Conservation (phyloP, 2,797 vertebrate genomes). For the Dallia pectoralis region DNA sequence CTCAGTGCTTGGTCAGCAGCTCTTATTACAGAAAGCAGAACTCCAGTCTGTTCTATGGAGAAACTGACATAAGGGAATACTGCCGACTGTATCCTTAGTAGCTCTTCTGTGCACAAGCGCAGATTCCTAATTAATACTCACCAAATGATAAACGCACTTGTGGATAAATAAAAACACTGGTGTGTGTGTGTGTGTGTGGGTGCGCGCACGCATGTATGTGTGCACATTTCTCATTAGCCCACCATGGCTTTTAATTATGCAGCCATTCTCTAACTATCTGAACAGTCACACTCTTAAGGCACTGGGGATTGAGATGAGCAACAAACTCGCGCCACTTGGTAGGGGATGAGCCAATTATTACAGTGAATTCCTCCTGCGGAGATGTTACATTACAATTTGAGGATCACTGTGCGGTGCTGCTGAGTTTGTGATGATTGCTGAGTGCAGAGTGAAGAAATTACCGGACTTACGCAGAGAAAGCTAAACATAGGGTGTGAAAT, state of each 20-base stretch:
- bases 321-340: constrained; percentile 15
- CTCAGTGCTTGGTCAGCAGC: constrained; percentile 44
- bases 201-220: constrained; percentile 46
- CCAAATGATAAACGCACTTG: constrained; percentile 61
- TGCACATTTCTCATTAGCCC: constrained; percentile 54
- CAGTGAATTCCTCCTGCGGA: constrained; percentile 60
- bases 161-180: constrained; percentile 54
- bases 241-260: constrained; percentile 58
- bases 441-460: not conserved
- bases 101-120: constrained; percentile 64
- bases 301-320: constrained; percentile 11
- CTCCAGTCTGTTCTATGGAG: constrained; percentile 32
- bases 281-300: constrained; percentile 23
- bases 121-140: constrained; percentile 73
- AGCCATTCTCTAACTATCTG: constrained; percentile 15
- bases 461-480: not conserved
- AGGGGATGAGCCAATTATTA: constrained; percentile 53
- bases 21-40: constrained; percentile 52
- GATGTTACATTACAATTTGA: constrained; percentile 48
- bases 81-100: constrained; percentile 79
- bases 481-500: not conserved
- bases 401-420: constrained; percentile 39
- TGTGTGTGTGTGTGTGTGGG: constrained; percentile 51
- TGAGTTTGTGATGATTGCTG: constrained; percentile 7
- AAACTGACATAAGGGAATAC: constrained; percentile 62